Evolutionary conservation across 1,140 invertebrate species (phyloP).

Genomic region (Luehdorfia chinensis): DNA sequence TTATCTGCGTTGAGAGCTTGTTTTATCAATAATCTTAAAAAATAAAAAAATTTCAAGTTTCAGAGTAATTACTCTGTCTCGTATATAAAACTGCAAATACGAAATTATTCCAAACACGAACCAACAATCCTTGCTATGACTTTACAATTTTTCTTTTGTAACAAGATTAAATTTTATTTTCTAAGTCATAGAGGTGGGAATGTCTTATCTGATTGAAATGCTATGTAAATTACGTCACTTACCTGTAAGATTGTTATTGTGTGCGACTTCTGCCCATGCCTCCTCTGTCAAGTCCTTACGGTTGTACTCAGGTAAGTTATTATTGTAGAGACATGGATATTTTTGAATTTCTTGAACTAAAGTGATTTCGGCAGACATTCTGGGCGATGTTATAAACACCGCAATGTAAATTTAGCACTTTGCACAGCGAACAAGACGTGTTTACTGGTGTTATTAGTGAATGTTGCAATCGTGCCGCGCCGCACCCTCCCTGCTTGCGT

Average conservation of each 20-base stretch:
- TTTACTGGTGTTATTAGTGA: slow-evolving; percentile 10
- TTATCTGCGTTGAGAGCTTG: no score
- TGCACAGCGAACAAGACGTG: not conserved
- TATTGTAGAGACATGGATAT: slow-evolving; percentile 32
- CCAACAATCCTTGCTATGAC: no score
- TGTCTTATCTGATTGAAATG: no score
- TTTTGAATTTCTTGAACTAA: slow-evolving; percentile 36
- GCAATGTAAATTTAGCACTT: not conserved
- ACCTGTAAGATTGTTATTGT: slow-evolving; percentile 26
- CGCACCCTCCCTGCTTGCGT: slow-evolving; percentile 10
- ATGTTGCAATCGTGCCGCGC: slow-evolving; percentile 11
- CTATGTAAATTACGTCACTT: no score
- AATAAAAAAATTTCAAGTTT: no score
- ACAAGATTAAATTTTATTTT: no score
- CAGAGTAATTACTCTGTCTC: no score
- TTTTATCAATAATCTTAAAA: no score
- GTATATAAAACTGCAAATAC: no score
- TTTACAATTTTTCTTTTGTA: no score
- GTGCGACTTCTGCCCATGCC: slow-evolving; percentile 29
- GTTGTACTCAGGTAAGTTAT: slow-evolving; percentile 30
- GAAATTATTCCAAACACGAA: no score
- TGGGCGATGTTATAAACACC: not conserved
- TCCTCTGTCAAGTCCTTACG: slow-evolving; percentile 31
- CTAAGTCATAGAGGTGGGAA: no score
- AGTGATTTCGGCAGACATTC: slow-evolving; percentile 33